Evolutionary conservation across 1,140 invertebrate genomes (phyloP).

Genomic region (Mesaphorura yosii): DNA sequence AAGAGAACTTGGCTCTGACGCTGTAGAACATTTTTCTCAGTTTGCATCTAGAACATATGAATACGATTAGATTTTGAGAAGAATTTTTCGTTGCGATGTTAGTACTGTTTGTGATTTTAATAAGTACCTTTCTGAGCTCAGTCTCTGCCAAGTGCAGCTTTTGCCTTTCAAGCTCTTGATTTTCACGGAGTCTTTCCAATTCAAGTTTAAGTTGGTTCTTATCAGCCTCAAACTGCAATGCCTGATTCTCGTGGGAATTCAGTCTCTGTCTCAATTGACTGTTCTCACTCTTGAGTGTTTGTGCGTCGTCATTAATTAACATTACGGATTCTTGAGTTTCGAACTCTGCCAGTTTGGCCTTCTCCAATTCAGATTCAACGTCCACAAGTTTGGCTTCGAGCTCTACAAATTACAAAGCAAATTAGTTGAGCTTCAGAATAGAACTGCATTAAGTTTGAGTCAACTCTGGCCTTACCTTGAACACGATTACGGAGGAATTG

Average conservation of each 20-base stretch:
- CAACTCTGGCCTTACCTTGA: slow-evolving; percentile 20
- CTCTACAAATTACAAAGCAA: slow-evolving; percentile 24
- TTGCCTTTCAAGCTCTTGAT: too few relatives aligned
- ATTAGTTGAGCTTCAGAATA: too few relatives aligned
- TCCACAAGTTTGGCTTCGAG: slow-evolving; percentile 20
- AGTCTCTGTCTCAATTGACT: slow-evolving; percentile 16
- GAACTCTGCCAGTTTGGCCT: slow-evolving; percentile 25
- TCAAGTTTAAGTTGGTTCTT: slow-evolving; percentile 20
- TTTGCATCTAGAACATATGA: slow-evolving; percentile 15
- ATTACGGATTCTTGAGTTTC: slow-evolving; percentile 30
- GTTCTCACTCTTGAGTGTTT: slow-evolving; percentile 15
- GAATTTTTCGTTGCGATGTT: background rate
- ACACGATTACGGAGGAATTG: slow-evolving; percentile 22
- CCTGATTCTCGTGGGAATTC: slow-evolving; percentile 17
- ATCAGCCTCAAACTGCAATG: slow-evolving; percentile 4
- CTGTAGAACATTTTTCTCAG: slow-evolving; percentile 28
- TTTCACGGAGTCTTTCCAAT: slow-evolving; percentile 23
- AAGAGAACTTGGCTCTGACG: slow-evolving; percentile 28
- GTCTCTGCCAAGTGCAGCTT: slow-evolving; percentile 22
- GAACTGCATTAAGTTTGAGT: background rate
- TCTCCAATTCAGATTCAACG: slow-evolving; percentile 27
- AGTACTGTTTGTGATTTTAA: slow-evolving; percentile 2
- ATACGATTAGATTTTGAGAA: background rate
- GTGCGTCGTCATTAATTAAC: slow-evolving; percentile 25
- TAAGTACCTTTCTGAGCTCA: slow-evolving; percentile 24